phyloP scores from a whole-genome alignment of 2,888 invertebrate genomes.

The Conops quadrifasciatus region DNA sequence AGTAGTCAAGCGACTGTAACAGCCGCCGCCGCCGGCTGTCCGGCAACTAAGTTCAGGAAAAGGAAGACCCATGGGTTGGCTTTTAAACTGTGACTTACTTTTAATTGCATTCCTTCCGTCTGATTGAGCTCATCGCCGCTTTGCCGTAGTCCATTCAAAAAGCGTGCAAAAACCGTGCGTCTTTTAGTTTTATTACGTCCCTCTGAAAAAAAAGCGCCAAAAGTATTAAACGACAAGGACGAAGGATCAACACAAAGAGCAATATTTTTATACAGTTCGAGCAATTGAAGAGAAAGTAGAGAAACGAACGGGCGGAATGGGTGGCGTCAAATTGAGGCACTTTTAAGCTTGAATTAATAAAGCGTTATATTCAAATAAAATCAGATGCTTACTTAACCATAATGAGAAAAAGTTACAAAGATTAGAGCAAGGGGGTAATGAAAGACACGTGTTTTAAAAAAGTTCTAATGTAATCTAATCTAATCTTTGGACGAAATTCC shows the following conservation, averaged over 20 bases:
- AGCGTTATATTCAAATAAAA: neutral
- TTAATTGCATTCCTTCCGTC: conserved; percentile 64
- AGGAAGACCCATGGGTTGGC: neutral
- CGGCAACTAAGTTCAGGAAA: neutral
- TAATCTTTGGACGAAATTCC: too few relatives aligned
- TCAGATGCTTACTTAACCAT: too few relatives aligned
- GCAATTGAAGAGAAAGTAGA: conserved; percentile 28
- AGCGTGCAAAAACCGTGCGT: conserved; percentile 63
- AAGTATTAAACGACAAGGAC: conserved; percentile 30
- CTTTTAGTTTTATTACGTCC: conserved; percentile 64
- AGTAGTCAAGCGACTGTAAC: neutral
- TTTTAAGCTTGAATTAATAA: neutral
- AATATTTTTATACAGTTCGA: conserved; percentile 2
- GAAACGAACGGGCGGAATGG: neutral
- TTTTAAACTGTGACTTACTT: conserved; percentile 55
- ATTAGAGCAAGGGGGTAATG: too few relatives aligned
- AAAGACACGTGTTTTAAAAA: too few relatives aligned
- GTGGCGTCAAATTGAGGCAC: neutral
- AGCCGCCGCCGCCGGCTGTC: neutral
- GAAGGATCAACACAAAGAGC: conserved; percentile 19
- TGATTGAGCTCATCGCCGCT: conserved; percentile 63
- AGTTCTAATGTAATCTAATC: too few relatives aligned
- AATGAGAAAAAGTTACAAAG: too few relatives aligned
- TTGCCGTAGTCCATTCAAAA: conserved; percentile 62
- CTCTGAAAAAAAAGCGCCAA: conserved; percentile 54